Evolutionary conservation across 2,888 invertebrate genomes (phyloP).

Genomic region (Cephonodes hylas): DNA sequence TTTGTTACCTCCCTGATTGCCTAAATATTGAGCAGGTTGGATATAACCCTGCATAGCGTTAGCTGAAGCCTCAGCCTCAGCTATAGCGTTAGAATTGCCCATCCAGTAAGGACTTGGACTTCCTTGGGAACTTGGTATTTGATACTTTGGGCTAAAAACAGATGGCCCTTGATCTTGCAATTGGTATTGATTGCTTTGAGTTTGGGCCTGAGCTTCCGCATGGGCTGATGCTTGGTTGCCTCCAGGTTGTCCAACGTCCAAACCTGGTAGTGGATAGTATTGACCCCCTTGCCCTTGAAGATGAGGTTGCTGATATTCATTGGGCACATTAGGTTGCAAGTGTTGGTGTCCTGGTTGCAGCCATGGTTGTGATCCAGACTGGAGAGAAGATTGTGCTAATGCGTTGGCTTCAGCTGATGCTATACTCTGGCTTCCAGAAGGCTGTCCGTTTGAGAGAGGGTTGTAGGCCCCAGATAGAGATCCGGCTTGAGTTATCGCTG

Average conservation of each 20-base stretch:
- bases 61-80: background rate
- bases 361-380: background rate
- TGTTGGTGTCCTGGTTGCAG: background rate
- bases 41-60: too few species aligned
- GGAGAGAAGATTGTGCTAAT: background rate
- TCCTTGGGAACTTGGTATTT: background rate
- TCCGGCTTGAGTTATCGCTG: slow-evolving; percentile 13
- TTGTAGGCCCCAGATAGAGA: background rate
- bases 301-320: background rate
- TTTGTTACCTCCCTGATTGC: too few species aligned
- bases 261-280: background rate
- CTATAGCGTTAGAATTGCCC: background rate
- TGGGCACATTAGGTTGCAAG: background rate
- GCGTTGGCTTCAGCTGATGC: background rate
- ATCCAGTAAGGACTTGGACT: background rate
- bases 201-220: slow-evolving; percentile 11
- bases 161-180: background rate
- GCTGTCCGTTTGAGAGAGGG: background rate
- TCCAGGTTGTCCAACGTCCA: background rate
- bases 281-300: background rate
- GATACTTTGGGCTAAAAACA: background rate
- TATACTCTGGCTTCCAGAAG: background rate
- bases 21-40: too few species aligned
- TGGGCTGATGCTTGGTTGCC: slow-evolving; percentile 12
- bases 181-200: background rate